A percentile compares a stretch with the other conserved stretches of the same genome.
These are phyloP conservation scores for Cyprinus carpio DNA, from an alignment of 2,113 vertebrate genomes.

Conservation along the genomic window DNA sequence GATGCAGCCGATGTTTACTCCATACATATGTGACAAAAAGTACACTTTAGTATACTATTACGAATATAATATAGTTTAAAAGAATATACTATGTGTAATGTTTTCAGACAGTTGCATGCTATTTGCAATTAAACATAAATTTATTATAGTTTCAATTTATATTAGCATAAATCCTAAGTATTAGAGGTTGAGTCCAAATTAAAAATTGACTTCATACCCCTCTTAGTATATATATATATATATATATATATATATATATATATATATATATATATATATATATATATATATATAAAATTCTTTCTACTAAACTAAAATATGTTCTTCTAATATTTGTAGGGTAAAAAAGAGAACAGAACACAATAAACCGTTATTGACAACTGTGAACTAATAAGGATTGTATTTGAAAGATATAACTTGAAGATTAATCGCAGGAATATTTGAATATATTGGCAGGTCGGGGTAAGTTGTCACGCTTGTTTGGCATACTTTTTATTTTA, in stretches of 20 bases:
- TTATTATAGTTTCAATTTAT: neutral
- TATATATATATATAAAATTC: no score
- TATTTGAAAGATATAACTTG: neutral
- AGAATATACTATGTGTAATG: neutral
- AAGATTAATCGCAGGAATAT: neutral
- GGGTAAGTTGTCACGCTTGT: neutral
- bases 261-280: no score
- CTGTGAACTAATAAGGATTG: neutral
- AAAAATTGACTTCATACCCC: neutral
- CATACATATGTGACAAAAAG: neutral
- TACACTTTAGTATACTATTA: neutral
- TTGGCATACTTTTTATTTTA: neutral
- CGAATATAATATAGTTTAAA: neutral
- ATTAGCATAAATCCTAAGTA: no score
- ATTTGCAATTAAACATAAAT: neutral
- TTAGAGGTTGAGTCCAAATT: neutral
- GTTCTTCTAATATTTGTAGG: neutral
- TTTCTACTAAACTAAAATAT: no score
- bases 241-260: no score
- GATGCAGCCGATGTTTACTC: neutral
- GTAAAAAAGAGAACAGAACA: no score
- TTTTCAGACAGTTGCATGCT: neutral
- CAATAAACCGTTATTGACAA: neutral
- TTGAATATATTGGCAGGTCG: neutral
- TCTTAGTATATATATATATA: no score